Evolutionary conservation across 1,140 invertebrate genomes (phyloP).

Genomic region (Leptinotarsa undecemlineata): DNA sequence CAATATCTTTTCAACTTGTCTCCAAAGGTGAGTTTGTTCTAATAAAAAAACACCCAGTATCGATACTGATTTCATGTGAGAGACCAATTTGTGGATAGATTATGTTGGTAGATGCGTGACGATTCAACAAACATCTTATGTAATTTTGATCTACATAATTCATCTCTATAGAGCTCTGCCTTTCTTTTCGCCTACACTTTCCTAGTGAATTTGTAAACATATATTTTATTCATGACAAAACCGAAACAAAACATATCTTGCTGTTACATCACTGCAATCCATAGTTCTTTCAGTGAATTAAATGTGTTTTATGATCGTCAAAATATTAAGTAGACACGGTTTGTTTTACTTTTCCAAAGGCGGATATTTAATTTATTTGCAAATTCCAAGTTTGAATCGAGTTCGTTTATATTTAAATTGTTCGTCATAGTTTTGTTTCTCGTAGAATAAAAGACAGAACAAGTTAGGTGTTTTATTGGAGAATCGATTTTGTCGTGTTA

Average conservation of each 20-base stretch:
- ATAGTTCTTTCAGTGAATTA: not conserved
- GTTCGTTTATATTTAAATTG: not conserved
- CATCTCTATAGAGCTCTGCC: not conserved
- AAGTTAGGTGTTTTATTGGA: too few species aligned
- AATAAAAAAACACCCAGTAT: not conserved
- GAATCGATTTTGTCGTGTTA: too few species aligned
- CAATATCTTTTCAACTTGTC: too few species aligned
- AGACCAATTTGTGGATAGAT: not conserved
- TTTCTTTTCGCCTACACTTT: not conserved
- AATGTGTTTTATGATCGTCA: not conserved
- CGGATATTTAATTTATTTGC: not conserved
- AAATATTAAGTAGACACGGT: not conserved
- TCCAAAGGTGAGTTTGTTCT: not conserved
- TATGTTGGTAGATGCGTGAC: not conserved
- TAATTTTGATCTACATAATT: not conserved
- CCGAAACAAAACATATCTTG: too few species aligned
- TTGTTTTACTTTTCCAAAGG: too few species aligned
- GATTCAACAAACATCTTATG: not conserved
- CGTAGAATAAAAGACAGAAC: too few species aligned
- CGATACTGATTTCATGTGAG: not conserved
- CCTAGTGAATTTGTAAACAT: not conserved
- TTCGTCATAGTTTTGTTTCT: too few species aligned
- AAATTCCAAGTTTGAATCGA: not conserved
- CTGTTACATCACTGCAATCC: too few species aligned
- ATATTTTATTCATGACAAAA: not conserved